A percentile compares a stretch with the other conserved stretches of the same genome.
Conservation (phyloP, 2,113 vertebrate species). For the Seriola rivoliana region DNA sequence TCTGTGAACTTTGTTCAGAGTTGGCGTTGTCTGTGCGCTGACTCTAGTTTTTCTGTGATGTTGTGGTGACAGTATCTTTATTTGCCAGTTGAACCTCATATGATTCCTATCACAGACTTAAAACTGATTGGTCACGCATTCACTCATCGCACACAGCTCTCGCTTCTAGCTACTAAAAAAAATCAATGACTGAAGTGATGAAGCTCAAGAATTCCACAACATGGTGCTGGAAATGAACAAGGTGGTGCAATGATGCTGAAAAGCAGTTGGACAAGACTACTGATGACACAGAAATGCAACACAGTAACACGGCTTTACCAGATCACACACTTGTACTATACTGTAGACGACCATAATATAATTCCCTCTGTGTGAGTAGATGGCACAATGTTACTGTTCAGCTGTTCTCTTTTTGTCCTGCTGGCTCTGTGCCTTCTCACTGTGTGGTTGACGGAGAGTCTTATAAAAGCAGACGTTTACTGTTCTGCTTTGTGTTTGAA, state of each 20-base stretch:
- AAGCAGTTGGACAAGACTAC: slow-evolving; percentile 1
- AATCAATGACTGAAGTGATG: neutral
- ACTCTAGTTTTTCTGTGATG: slow-evolving; percentile 10
- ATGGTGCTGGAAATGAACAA: slow-evolving; percentile 36
- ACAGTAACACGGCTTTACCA: slow-evolving; percentile 26
- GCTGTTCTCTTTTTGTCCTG: slow-evolving; percentile 38
- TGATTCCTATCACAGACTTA: slow-evolving; percentile 44
- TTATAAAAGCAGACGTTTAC: slow-evolving; percentile 72
- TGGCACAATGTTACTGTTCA: slow-evolving; percentile 23
- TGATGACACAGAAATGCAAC: slow-evolving; percentile 17
- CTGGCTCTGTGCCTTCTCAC: slow-evolving; percentile 33
- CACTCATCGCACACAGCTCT: slow-evolving; percentile 23
- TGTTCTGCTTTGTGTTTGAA: slow-evolving; percentile 67
- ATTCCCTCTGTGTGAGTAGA: slow-evolving; percentile 20
- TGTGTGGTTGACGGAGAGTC: slow-evolving; percentile 49
- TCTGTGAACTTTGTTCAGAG: slow-evolving; percentile 12
- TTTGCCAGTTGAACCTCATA: slow-evolving; percentile 16
- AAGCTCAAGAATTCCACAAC: slow-evolving; percentile 28
- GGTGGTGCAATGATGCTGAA: slow-evolving; percentile 20
- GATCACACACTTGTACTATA: neutral
- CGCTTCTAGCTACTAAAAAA: neutral
- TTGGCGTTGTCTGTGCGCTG: neutral
- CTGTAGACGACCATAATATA: neutral
- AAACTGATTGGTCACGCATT: slow-evolving; percentile 28
- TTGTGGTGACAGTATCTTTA: slow-evolving; percentile 20